Evolutionary conservation across 2,797 vertebrate species (phyloP).

Genomic region (Hyperoplus lanceolatus): DNA sequence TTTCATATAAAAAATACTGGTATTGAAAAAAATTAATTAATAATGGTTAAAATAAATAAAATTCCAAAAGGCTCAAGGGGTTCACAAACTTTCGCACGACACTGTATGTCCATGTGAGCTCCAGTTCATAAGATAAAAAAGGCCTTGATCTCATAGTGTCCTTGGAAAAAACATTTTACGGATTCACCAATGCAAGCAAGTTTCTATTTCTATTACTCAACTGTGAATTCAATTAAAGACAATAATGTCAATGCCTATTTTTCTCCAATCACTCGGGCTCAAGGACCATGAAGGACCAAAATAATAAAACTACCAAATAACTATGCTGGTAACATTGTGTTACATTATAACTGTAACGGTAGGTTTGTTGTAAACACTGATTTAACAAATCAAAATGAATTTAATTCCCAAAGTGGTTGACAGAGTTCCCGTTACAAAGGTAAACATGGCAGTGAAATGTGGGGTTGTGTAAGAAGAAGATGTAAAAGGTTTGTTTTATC

Average conservation of each 20-base stretch:
- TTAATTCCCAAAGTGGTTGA: slow-evolving; percentile 31
- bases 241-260: slow-evolving; percentile 22
- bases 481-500: slow-evolving; percentile 44
- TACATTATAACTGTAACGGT: background rate
- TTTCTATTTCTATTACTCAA: slow-evolving; percentile 32
- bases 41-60: too few species aligned
- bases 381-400: slow-evolving; percentile 11
- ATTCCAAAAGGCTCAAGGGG: too few species aligned
- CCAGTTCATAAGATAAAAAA: slow-evolving; percentile 17
- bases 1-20: too few species aligned
- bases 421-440: slow-evolving; percentile 12
- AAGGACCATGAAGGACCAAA: background rate
- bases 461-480: slow-evolving; percentile 35
- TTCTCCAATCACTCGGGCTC: background rate
- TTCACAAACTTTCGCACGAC: too few species aligned
- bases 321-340: background rate
- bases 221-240: slow-evolving; percentile 12
- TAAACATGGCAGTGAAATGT: slow-evolving; percentile 39
- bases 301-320: background rate
- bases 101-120: too few species aligned
- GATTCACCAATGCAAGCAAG: slow-evolving; percentile 20
- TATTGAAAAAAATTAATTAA: too few species aligned
- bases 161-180: slow-evolving; percentile 43
- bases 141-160: slow-evolving; percentile 6
- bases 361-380: slow-evolving; percentile 11